Base-by-base conservation (phyloP, 2,797 vertebrate species). In the Dipus sagitta region DNA sequence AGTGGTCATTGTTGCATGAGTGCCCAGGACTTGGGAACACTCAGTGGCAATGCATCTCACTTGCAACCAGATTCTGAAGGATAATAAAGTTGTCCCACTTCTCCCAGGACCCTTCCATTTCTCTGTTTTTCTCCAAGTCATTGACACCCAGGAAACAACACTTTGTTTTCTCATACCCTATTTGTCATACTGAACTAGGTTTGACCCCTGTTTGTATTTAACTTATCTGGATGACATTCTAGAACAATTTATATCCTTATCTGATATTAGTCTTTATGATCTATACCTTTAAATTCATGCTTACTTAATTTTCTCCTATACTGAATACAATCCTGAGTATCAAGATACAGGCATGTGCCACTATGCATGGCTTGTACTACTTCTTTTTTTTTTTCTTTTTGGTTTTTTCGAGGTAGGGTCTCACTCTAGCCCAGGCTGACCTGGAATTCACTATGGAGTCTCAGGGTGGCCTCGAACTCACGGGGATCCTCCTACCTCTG, bases 11-110 rank as follows among this genome's bases (percentile, higher is more conserved):
- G 26, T 70, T 81, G 8, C 21, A 28, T 68, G 24, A 81, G 11
- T 80, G 60, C 20, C 47, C 87, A 86, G 24, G 42, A 89, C 30
- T 92, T 86, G 65, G 71, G 18, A 88, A n/a, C 15, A 54, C 80
- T 84, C 62, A 78, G 30, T 82, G 54, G 11, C 60, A 80, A 80
- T 85, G 23, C 5, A 60, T 52, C 32, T 58, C 21, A 70, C 21
- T 14, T 34, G 52, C 14, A 58, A 34, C 9, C 42, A 24, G 79
- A 23, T 70, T 71, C 71, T 18, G 6, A 52, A 70, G 10, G 42
- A 76, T 88, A 28, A 65, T 74, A 92, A 90, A 85, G 28, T 71
- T 88, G 38, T 87, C 65, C 14, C 15, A 71, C 24, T 80, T 85
- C 54, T 76, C 38, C 18, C 28, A 79, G 47, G 21, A 62, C n/a